phyloP scores from a whole-genome alignment of 2,797 vertebrate genomes.

The Sternarchorhynchus goeldii region DNA sequence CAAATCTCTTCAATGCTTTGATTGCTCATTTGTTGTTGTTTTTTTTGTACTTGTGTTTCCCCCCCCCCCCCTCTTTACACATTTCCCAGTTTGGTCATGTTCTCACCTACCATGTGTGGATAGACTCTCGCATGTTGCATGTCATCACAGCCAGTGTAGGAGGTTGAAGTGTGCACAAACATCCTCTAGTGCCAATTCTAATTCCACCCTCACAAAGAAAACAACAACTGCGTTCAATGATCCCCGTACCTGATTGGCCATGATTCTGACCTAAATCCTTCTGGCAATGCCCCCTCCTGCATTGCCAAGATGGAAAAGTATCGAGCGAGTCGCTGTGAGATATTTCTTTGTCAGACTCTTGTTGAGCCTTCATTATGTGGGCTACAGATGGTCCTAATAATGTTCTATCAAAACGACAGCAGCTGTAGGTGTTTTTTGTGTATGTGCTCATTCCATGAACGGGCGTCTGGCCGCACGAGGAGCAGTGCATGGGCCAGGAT shows the following conservation, averaged over 20 bases:
- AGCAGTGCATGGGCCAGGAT: neutral
- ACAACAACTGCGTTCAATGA: neutral
- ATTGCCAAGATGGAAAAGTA: slow-evolving; percentile 28
- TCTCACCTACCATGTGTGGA: neutral
- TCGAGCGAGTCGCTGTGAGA: slow-evolving; percentile 18
- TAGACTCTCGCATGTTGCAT: slow-evolving; percentile 4
- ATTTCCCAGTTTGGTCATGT: neutral
- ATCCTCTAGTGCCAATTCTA: slow-evolving; percentile 31
- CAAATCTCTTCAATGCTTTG: neutral
- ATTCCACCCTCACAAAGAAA: slow-evolving; percentile 8
- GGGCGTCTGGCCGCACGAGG: neutral
- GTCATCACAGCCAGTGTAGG: slow-evolving; percentile 32
- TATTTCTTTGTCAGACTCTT: slow-evolving; percentile 7
- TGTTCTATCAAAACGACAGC: neutral
- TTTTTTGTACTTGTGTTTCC: neutral
- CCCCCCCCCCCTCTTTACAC: neutral
- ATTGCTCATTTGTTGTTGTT: neutral
- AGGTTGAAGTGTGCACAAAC: slow-evolving; percentile 27
- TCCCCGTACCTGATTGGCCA: slow-evolving; percentile 22
- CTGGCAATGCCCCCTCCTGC: slow-evolving; percentile 15
- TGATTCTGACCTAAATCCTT: neutral
- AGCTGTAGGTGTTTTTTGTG: neutral
- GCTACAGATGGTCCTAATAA: neutral
- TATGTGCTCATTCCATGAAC: neutral
- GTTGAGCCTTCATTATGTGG: neutral